Evolutionary conservation across 2,888 invertebrate species (phyloP), one percentile per base, ranked within the genome.

Genomic region (Andricus curvator): DNA sequence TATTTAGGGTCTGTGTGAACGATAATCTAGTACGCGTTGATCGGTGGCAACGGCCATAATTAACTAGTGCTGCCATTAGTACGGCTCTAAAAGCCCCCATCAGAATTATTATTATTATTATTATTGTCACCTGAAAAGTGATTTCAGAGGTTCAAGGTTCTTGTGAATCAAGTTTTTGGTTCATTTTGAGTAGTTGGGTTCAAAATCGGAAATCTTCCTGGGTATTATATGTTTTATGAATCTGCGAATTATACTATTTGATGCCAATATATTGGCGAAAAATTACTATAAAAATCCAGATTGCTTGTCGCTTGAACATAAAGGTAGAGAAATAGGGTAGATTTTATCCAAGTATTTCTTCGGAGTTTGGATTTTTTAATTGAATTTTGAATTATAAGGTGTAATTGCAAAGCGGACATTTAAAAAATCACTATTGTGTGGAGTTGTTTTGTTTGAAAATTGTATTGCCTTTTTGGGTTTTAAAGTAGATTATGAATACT

Each of bases 11-110:
- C 85, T 86, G 84, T 88, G 86, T 87, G 84, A 84, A 86, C 87
- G 89, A 90, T 88, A 88, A 88, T 86, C 87, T 86, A 87, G 87
- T 90, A 90, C 91, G 91, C 91, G 90, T 91, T 90, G 82, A 88
- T 89, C 90, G 89, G 89, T 89, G 90, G 89, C 90, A 90, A 91
- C 90, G 90, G 91, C 91, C 91, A 91, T 91, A 88, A 90, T 91
- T 90, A 78, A 80, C 87, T 88, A 92, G 87, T 90, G 90, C 87
- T 90, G 89, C 92, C 92, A 92, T 88, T 88, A 87, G 86, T 81
- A 84, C 84, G 78, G 79, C 81, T 70, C 78, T 60, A 82, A 85
- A 86, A 86, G 82, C 82, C 85, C 83, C 86, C 83, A 60, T 60
- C 60, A 60, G 60, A 22, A 22, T 60, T 22, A 60, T 60, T 60